A percentile compares a stretch with the other conserved stretches of the same genome.
Evolutionary conservation across 2,797 vertebrate genomes (phyloP).

Genomic region (Notamacropus eugenii): DNA sequence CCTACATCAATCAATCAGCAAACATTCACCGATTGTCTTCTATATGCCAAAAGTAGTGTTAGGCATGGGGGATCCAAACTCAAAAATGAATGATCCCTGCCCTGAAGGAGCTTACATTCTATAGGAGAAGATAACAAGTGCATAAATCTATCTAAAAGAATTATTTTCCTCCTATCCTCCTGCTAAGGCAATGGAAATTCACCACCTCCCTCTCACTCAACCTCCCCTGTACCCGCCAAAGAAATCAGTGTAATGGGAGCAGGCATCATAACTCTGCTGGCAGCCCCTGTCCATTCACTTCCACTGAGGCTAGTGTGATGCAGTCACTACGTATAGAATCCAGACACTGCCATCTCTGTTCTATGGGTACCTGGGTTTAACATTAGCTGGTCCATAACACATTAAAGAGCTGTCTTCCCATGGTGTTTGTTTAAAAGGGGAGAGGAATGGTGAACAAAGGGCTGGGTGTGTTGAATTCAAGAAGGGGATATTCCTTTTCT

Average conservation of each 20-base stretch:
- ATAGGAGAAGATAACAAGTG: not conserved
- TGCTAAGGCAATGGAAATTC: not conserved
- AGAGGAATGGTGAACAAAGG: constrained; percentile 77
- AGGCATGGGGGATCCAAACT: not conserved
- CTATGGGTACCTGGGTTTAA: constrained; percentile 76
- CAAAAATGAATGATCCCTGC: not conserved
- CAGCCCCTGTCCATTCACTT: constrained; percentile 1
- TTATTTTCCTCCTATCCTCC: not conserved
- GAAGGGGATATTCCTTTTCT: constrained; percentile 83
- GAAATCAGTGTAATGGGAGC: not conserved
- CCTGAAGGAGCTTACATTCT: not conserved
- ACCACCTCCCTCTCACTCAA: fast-evolving
- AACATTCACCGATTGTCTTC: not conserved
- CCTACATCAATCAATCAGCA: not conserved
- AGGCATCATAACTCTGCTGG: not conserved
- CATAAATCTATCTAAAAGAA: not conserved
- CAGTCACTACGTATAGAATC: not conserved
- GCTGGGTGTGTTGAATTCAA: constrained; percentile 77
- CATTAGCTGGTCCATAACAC: constrained; percentile 79
- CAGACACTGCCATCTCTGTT: constrained; percentile 57
- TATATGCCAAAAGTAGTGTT: fast-evolving
- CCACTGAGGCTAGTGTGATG: not conserved
- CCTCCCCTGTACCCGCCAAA: constrained; percentile 29
- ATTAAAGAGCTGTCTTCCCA: constrained; percentile 70
- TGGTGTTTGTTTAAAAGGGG: constrained; percentile 80